phyloP scores from a whole-genome alignment of 2,888 invertebrate species.

The Onthophagus sagittarius region DNA sequence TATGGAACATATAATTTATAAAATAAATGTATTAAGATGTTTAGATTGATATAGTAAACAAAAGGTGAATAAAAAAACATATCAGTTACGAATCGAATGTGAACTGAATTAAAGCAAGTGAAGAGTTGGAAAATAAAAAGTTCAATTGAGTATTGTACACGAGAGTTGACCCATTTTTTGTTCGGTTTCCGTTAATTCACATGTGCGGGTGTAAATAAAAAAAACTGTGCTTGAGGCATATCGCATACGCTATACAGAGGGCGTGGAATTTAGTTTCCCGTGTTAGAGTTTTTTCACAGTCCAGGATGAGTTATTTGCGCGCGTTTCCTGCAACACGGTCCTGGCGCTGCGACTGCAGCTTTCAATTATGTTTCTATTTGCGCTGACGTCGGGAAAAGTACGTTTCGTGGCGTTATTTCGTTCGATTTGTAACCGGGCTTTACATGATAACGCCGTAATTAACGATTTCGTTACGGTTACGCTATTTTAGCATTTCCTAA shows the following conservation, averaged over 20 bases:
- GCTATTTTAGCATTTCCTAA: background rate
- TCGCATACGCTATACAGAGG: background rate
- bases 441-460: background rate
- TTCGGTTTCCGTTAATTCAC: background rate
- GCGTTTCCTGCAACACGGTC: background rate
- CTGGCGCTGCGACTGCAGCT: background rate
- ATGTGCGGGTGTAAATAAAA: background rate
- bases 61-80: too few relatives aligned
- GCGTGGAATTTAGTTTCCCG: constrained; percentile 5
- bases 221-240: background rate
- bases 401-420: background rate
- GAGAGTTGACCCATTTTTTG: background rate
- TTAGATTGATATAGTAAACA: too few relatives aligned
- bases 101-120: too few relatives aligned
- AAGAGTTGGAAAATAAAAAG: too few relatives aligned
- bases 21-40: too few relatives aligned
- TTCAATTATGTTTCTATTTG: background rate
- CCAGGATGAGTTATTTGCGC: constrained; percentile 8
- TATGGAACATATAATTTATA: too few relatives aligned
- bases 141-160: background rate
- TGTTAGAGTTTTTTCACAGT: background rate
- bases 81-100: too few relatives aligned
- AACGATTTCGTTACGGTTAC: background rate
- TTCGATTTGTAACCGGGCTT: background rate
- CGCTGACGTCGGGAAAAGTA: background rate